Evolutionary conservation across 2,888 invertebrate species (phyloP).

Genomic region (Mayetiola destructor): DNA sequence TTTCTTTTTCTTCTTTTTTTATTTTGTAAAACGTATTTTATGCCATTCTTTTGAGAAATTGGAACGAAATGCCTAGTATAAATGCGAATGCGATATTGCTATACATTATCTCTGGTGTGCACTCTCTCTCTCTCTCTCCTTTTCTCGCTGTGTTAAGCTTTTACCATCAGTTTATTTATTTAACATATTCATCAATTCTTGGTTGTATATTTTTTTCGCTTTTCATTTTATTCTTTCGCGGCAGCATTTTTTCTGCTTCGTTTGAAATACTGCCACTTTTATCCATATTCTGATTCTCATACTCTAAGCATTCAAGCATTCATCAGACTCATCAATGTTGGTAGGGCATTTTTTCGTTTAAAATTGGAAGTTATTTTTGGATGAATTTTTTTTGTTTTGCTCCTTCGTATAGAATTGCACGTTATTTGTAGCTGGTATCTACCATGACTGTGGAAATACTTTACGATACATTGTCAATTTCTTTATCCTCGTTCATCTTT

Average conservation of each 20-base stretch:
- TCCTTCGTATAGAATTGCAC: background rate
- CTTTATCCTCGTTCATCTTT: background rate
- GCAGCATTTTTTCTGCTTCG: background rate
- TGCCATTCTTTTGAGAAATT: too few relatives aligned
- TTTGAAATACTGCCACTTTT: background rate
- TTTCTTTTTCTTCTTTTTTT: too few relatives aligned
- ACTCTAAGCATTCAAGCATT: too few relatives aligned
- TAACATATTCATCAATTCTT: constrained; percentile 12
- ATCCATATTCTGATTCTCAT: background rate
- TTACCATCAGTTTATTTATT: constrained; percentile 13
- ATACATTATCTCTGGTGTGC: too few relatives aligned
- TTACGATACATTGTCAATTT: too few relatives aligned
- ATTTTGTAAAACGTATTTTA: too few relatives aligned
- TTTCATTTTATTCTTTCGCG: background rate
- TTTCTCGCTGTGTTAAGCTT: constrained; percentile 8
- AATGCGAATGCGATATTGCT: too few relatives aligned
- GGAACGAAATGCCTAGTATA: too few relatives aligned
- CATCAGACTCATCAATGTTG: too few relatives aligned
- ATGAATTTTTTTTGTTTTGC: background rate
- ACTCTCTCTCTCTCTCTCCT: too few relatives aligned
- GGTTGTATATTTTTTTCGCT: background rate
- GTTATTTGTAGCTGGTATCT: background rate
- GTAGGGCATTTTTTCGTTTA: background rate
- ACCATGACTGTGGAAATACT: background rate
- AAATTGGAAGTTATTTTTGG: background rate